phyloP scores from a whole-genome alignment of 1,140 invertebrate genomes.

The Arion vulgaris region DNA sequence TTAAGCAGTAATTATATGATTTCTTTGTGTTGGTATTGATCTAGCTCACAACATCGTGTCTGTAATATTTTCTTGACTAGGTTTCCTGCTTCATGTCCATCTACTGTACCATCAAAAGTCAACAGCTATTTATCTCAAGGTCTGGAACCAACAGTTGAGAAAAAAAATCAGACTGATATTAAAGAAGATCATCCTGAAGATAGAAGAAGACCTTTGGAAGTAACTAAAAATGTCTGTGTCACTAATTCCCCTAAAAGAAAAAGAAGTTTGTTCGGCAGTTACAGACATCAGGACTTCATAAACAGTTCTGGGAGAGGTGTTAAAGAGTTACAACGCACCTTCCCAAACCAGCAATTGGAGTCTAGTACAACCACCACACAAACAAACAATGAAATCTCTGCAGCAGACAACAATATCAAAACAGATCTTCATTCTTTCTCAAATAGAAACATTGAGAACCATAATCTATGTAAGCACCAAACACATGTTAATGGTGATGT shows the following conservation, averaged over 20 bases:
- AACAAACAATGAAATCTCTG: background rate
- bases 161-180: background rate
- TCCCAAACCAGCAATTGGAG: background rate
- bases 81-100: slow-evolving; percentile 39
- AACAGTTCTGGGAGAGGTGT: slow-evolving; percentile 31
- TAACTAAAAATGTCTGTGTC: background rate
- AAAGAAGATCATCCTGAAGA: background rate
- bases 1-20: no score
- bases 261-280: slow-evolving; percentile 41
- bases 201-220: background rate
- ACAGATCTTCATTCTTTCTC: no score
- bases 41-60: no score
- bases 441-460: no score
- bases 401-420: background rate
- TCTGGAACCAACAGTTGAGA: background rate
- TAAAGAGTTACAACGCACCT: no score
- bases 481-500: background rate
- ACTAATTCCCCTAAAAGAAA: slow-evolving; percentile 9
- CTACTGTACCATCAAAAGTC: slow-evolving; percentile 29
- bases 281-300: slow-evolving; percentile 43
- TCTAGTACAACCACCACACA: background rate
- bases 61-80: no score
- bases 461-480: no score
- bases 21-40: no score
- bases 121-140: background rate